Conservation (phyloP, 1,140 invertebrate genomes). For the Drosophila arawakana region DNA sequence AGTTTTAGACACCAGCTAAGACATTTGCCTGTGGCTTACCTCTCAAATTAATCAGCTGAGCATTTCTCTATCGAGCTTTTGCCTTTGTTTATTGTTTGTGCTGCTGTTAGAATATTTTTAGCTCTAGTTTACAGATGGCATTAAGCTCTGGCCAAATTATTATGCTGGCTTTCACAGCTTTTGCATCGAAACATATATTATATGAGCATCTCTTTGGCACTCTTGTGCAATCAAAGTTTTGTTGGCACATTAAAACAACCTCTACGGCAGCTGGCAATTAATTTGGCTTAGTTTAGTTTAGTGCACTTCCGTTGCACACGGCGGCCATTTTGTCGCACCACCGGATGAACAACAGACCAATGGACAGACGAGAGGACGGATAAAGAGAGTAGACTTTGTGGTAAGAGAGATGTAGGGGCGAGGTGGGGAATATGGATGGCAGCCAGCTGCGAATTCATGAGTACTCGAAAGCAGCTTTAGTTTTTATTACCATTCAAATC, state of each 20-base stretch:
- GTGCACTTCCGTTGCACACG: conserved; percentile 78
- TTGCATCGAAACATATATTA: conserved; percentile 21
- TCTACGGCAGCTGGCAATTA: conserved; percentile 63
- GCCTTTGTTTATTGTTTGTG: conserved; percentile 6
- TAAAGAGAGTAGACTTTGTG: neutral
- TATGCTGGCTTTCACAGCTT: conserved; percentile 6
- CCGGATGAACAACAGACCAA: conserved; percentile 65
- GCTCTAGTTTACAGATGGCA: neutral
- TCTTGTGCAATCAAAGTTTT: conserved; percentile 68
- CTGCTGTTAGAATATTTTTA: neutral
- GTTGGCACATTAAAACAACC: conserved; percentile 78
- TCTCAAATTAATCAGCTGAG: conserved; percentile 8
- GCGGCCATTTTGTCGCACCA: conserved; percentile 75
- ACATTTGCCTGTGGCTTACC: conserved; percentile 9
- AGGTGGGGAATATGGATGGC: neutral
- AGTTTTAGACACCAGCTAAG: conserved; percentile 23
- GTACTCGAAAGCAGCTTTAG: conserved; percentile 76
- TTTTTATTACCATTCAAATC: conserved; percentile 80
- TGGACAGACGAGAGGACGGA: neutral
- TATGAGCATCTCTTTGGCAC: conserved; percentile 31
- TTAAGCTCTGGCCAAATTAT: neutral
- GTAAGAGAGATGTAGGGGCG: neutral
- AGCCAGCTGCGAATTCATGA: conserved; percentile 61
- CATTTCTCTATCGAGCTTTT: neutral
- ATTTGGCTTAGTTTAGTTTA: conserved; percentile 82